Evolutionary conservation across 2,113 vertebrate species (phyloP).

Genomic region (Catharus fuscescens): DNA sequence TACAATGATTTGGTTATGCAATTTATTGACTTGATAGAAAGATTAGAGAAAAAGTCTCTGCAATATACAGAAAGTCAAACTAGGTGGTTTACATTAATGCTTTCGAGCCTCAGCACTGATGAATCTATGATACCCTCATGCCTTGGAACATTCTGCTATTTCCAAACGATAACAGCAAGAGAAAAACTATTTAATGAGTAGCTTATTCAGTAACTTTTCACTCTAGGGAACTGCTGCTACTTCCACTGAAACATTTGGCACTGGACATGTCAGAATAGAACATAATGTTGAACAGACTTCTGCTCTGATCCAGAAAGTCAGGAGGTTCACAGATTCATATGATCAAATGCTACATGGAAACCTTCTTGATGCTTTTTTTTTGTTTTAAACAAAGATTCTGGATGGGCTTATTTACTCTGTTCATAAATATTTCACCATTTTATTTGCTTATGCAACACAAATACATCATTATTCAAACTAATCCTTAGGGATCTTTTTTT

Average conservation of each 20-base stretch:
- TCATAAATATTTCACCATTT: slow-evolving; percentile 31
- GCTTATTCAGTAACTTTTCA: neutral
- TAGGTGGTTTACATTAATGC: neutral
- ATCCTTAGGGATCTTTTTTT: neutral
- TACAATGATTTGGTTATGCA: neutral
- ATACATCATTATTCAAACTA: slow-evolving; percentile 21
- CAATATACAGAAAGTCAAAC: neutral
- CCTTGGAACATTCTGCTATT: neutral
- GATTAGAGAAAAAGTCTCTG: neutral
- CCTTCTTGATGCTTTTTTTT: neutral
- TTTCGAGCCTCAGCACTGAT: neutral
- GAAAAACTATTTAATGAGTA: neutral
- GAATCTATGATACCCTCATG: neutral
- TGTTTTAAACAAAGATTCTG: neutral
- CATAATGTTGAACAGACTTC: neutral
- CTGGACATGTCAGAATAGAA: neutral
- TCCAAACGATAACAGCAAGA: neutral
- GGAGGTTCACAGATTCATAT: neutral
- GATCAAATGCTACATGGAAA: neutral
- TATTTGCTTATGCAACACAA: slow-evolving; percentile 31
- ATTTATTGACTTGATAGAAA: neutral
- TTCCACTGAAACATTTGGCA: neutral
- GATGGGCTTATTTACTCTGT: neutral
- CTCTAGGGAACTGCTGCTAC: neutral
- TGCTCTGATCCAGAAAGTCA: neutral